Base-by-base conservation (phyloP, 2,797 vertebrate species). In the Thripadectes ignobilis region DNA sequence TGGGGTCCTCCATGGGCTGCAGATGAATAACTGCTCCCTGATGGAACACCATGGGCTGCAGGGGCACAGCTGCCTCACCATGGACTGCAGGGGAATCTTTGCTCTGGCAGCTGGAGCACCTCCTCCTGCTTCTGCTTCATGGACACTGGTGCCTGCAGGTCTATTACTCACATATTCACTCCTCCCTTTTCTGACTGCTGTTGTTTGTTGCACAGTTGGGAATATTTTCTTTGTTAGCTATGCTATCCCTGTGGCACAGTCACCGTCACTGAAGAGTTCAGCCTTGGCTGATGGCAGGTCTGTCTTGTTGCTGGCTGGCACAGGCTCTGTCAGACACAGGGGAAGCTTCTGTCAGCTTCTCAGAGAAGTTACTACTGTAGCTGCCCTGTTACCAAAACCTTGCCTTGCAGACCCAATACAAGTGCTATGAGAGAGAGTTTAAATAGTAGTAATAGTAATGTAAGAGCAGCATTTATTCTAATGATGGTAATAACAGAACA, bases 41-140 rank as follows among this genome's bases (percentile, higher is more conserved):
- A 7, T 12, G 8, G 18, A 18, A 15, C 34, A 36, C 15, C 12
- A 18, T 1, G 13, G 46, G 32, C 75, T 67, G 24, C 48, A 68
- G 38, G 30, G 14, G 10, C 27, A 58, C 41, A 46, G 30, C 55
- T 68, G 21, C 45, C 14, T 5, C 45, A 19, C 39, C 32, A n/a
- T 1, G 9, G 43, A 30, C 76, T 69, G 12, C 49, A 55, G 41
- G 20, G 12, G 10, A 59, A 48, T 36, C 36, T 39, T 24, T 54
- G 19, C 32, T 59, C 29, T 0, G 0, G 29, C 4, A 8, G 10
- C 26, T 41, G 58, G 3, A 67, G 2, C 38, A 58, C 9, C 8
- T 67, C n/a, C 19, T 76, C 22, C 7, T 12, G 5, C 9, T 36
- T 29, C 8, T 91, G 46, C 14, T 75, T 22, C 46, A 46, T 17